Evolutionary conservation across 2,888 invertebrate species (phyloP).

Genomic region (Caprella mutica): DNA sequence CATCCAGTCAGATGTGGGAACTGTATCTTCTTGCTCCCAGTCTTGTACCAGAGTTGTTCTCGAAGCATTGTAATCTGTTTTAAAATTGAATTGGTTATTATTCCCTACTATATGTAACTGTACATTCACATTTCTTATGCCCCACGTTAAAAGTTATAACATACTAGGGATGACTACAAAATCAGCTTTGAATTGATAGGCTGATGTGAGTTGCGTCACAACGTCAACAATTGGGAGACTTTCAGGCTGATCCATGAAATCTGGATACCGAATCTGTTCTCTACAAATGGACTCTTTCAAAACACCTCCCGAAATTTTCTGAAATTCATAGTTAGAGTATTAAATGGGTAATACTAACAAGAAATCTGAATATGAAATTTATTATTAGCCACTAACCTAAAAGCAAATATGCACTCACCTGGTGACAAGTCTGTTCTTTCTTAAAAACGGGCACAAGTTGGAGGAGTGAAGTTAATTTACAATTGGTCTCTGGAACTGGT

Average conservation of each 20-base stretch:
- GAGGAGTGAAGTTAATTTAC: too few species aligned
- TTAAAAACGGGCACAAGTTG: too few species aligned
- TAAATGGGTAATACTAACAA: too few species aligned
- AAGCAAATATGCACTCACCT: too few species aligned
- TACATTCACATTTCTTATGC: too few species aligned
- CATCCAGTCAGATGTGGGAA: conserved; percentile 1
- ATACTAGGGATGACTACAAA: conserved; percentile 5
- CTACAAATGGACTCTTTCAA: conserved; percentile 5
- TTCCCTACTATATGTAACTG: too few species aligned
- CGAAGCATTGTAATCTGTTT: conserved; percentile 3
- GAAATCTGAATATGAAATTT: too few species aligned
- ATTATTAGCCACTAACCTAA: too few species aligned
- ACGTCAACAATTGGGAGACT: neutral
- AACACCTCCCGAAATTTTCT: conserved; percentile 2
- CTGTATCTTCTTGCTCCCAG: conserved; percentile 3
- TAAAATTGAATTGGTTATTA: too few species aligned
- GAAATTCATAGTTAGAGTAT: too few species aligned
- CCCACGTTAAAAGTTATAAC: neutral
- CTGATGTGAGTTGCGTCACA: neutral
- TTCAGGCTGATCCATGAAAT: neutral
- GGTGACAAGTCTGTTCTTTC: too few species aligned
- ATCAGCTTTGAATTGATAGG: conserved; percentile 8
- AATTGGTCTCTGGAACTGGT: too few species aligned
- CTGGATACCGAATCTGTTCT: conserved; percentile 2
- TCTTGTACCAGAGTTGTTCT: neutral